Conservation (phyloP, 2,888 invertebrate genomes). For the Nomada goodeniana region DNA sequence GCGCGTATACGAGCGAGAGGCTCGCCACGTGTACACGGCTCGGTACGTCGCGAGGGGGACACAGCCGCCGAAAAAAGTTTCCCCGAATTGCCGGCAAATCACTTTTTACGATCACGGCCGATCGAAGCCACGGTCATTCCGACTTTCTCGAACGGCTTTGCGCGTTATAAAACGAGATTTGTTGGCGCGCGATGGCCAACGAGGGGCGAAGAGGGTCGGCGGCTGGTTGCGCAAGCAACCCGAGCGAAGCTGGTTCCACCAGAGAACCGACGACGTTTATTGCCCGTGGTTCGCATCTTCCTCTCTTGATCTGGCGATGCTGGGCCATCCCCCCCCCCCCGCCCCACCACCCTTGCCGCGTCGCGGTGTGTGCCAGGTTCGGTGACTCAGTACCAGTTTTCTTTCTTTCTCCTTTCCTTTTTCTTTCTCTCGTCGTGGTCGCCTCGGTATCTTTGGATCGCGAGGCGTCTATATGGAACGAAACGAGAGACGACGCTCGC, state of each 20-base stretch:
- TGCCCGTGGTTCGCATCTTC: constrained; percentile 44
- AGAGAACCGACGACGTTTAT: constrained; percentile 63
- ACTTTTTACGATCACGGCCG: constrained; percentile 52
- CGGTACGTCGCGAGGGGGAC: not conserved
- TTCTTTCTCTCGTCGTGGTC: constrained; percentile 32
- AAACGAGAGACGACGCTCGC: constrained; percentile 16
- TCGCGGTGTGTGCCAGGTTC: constrained; percentile 22
- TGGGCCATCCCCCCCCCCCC: constrained; percentile 7
- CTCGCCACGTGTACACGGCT: not conserved
- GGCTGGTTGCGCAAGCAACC: constrained; percentile 69
- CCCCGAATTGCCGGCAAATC: constrained; percentile 42
- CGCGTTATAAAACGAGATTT: constrained; percentile 70
- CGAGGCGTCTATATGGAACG: constrained; percentile 52
- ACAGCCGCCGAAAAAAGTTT: constrained; percentile 12
- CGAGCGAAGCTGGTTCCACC: constrained; percentile 59
- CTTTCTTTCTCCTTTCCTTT: not conserved
- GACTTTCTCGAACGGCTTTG: constrained; percentile 68
- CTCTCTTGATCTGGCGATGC: constrained; percentile 9
- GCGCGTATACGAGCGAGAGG: not conserved
- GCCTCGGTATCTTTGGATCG: constrained; percentile 55
- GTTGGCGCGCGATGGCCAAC: constrained; percentile 6
- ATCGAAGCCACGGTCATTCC: constrained; percentile 53
- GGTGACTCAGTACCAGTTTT: constrained; percentile 58
- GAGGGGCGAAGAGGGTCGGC: constrained; percentile 20
- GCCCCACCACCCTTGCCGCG: not conserved